Evolutionary conservation across 2,797 vertebrate species (phyloP), one percentile per base, ranked within the genome.

Genomic region (Lophius americanus): DNA sequence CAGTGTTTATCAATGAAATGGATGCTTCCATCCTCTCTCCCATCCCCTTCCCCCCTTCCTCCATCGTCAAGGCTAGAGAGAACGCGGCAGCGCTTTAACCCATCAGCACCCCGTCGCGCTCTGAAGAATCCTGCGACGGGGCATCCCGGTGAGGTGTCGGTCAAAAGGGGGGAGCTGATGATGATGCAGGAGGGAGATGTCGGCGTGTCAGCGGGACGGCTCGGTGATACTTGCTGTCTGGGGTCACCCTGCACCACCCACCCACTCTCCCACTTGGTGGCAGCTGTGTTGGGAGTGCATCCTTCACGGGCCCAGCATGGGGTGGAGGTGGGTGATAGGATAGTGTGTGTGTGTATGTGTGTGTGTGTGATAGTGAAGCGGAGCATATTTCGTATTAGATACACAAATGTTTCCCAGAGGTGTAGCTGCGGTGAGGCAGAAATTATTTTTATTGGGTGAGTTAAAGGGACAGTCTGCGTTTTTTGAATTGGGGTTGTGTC

Each of bases 221-320:
- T 70, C 48, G 7, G 37, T 51, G 70, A 69, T 73, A 73, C 59
- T 75, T 5, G 5, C 68, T 12, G 73, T 76, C 52, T 61, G 78
- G 79, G 85, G 75, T 85, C 50, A 11, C 58, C 55, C 42, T 0
- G 41, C 78, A 78, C 67, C 76, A 65, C 61, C 74, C 64, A 74
- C 64, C 59, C 23, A 39, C 70, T 76, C 75, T 54, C 66, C 70
- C 11, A 54, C 78, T 68, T 38, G 12, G 70, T 78, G 73, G 81
- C 81, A 89, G 89, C 82, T 91, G 85, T 76, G 72, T 51, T 42
- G 62, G 66, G 73, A 76, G 78, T 65, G 69, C 70, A 79, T 73
- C 69, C 73, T 84, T 82, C 68, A 79, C 64, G 23, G 54, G 59
- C 79, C 60, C 81, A 23, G 65, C 81, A 68, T 77, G 82, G 59